A percentile compares a stretch with the other conserved stretches of the same genome.
phyloP scores from a whole-genome alignment of 35 echinoderm and acorn worm genomes.

The Ophioderma brevispina region DNA sequence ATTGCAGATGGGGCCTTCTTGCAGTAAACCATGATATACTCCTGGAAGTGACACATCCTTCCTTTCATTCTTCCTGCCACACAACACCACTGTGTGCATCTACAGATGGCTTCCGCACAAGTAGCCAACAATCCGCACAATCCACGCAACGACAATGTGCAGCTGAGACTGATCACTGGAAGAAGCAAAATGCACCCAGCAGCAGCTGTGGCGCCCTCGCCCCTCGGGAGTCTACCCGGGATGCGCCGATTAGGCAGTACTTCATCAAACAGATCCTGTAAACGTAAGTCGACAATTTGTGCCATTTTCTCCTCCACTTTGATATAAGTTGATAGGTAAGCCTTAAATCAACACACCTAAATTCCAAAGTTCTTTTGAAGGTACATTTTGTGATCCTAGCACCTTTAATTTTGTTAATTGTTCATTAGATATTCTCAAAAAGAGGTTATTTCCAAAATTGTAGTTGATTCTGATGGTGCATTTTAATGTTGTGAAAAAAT shows the following conservation, averaged over 20 bases:
- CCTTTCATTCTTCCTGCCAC: neutral
- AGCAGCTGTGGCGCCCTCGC: neutral
- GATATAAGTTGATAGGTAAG: no score
- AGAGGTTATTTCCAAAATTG: no score
- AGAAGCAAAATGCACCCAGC: conserved; percentile 5
- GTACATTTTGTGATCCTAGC: no score
- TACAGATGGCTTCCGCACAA: neutral
- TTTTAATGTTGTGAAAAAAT: no score
- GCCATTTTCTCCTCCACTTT: no score
- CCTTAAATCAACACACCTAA: no score
- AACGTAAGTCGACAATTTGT: neutral
- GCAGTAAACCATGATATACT: no score
- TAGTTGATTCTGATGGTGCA: no score
- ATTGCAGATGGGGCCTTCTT: no score
- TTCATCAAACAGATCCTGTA: neutral
- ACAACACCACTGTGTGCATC: neutral
- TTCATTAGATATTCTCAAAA: no score
- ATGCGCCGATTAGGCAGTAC: neutral
- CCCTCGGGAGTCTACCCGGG: neutral
- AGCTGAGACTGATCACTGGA: neutral
- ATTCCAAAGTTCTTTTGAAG: no score
- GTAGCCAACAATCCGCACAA: neutral
- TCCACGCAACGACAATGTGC: neutral
- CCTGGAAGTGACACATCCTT: neutral
- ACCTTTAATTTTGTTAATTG: no score